Conservation (phyloP, 2,113 vertebrate genomes). For the Cricetomys ansorgei region DNA sequence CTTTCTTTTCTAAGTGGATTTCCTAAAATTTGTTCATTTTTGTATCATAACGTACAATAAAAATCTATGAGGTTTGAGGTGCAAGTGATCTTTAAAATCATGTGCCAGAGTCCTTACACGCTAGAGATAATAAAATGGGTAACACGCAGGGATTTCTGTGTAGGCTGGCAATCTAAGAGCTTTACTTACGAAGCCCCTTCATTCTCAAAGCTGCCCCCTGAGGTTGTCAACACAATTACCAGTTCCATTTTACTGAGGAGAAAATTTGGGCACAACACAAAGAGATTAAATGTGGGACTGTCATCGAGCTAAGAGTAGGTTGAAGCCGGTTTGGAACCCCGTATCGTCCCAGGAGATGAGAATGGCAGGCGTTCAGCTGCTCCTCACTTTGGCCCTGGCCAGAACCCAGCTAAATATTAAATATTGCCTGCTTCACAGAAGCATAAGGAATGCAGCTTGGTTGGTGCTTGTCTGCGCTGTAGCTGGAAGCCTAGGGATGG, state of each 20-base stretch:
- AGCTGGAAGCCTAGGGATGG: too few species aligned
- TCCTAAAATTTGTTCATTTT: background rate
- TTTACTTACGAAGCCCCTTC: conserved; percentile 16
- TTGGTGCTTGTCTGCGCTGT: too few species aligned
- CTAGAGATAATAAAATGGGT: background rate
- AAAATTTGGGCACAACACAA: background rate
- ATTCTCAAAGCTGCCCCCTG: conserved; percentile 18
- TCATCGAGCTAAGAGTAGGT: too few species aligned
- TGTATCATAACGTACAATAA: background rate
- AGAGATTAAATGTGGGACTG: too few species aligned
- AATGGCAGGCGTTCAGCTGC: too few species aligned
- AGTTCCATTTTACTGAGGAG: conserved; percentile 9
- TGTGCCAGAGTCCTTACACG: background rate
- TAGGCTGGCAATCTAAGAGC: too few species aligned
- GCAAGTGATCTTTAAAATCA: background rate
- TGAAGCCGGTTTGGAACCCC: too few species aligned
- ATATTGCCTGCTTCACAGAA: too few species aligned
- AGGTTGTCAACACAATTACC: background rate
- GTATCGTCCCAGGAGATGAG: too few species aligned
- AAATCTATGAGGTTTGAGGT: conserved; percentile 20
- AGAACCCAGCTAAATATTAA: too few species aligned
- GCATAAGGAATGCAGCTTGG: too few species aligned
- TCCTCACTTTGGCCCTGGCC: too few species aligned
- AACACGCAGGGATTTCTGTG: background rate
- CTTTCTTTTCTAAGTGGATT: background rate